These are phyloP conservation scores for Peromyscus melanophrys DNA, from an alignment of 2,797 vertebrate genomes.

Conservation along the genomic window DNA sequence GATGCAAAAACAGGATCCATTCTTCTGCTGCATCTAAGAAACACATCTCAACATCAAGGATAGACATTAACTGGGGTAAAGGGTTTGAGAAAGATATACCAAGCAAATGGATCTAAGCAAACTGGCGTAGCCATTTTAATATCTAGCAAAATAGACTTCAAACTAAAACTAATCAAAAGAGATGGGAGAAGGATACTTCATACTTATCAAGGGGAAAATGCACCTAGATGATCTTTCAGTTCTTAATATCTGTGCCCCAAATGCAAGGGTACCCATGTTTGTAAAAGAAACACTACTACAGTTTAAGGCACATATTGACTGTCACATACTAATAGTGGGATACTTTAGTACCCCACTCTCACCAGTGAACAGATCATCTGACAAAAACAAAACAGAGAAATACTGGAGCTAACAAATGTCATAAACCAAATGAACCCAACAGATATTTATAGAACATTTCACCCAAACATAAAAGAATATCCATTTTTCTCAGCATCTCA, in stretches of 20 bases:
- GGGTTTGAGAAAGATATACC: background rate
- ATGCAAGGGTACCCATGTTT: background rate
- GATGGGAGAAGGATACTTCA: background rate
- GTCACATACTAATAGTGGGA: background rate
- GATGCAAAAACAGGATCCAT: background rate
- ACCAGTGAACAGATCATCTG: background rate
- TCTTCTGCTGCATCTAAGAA: background rate
- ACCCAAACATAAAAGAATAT: no score
- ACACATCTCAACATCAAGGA: background rate
- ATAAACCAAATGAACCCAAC: no score
- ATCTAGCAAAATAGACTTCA: background rate
- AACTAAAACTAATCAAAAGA: background rate
- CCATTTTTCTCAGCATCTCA: no score
- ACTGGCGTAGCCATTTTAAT: background rate
- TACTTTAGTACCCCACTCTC: background rate
- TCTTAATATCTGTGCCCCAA: background rate
- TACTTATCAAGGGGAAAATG: background rate
- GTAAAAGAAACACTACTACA: background rate
- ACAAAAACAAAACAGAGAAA: background rate
- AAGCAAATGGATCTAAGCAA: background rate
- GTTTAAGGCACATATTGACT: background rate
- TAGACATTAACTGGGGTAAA: background rate
- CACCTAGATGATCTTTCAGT: background rate
- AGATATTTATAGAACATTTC: no score
- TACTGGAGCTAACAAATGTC: no score